Evolutionary conservation across 2,113 vertebrate genomes (phyloP).

Genomic region (Anser cygnoides): DNA sequence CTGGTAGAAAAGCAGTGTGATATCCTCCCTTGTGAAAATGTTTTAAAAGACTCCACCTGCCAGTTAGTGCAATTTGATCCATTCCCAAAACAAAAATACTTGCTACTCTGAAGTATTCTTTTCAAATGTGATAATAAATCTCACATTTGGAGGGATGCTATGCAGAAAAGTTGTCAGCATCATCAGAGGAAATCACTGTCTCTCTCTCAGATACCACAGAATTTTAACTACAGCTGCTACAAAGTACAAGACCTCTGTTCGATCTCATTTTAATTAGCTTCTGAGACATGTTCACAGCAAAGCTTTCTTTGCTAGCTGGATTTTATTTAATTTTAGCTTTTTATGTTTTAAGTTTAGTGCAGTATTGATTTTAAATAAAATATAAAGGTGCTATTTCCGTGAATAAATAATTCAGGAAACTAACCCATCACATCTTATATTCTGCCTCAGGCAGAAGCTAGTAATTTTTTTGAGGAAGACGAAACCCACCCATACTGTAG

Average conservation of each 20-base stretch:
- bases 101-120: background rate
- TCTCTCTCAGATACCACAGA: background rate
- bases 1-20: background rate
- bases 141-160: background rate
- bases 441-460: background rate
- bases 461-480: background rate
- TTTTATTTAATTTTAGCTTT: conserved; percentile 23
- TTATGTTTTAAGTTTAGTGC: conserved; percentile 1
- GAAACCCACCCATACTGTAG: background rate
- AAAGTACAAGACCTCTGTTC: background rate
- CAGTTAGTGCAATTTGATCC: background rate
- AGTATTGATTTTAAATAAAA: conserved; percentile 36
- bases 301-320: background rate
- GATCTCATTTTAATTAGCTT: background rate
- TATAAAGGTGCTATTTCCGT: background rate
- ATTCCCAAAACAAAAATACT: background rate
- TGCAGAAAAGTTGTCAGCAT: background rate
- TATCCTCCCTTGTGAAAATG: conserved; percentile 9
- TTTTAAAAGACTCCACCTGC: background rate
- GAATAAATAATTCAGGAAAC: conserved; percentile 51
- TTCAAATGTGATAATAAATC: background rate
- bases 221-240: background rate
- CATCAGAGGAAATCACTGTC: background rate
- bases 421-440: background rate
- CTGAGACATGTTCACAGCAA: background rate